Evolutionary conservation across 2,797 vertebrate genomes (phyloP).

Genomic region (Peromyscus attwateri): DNA sequence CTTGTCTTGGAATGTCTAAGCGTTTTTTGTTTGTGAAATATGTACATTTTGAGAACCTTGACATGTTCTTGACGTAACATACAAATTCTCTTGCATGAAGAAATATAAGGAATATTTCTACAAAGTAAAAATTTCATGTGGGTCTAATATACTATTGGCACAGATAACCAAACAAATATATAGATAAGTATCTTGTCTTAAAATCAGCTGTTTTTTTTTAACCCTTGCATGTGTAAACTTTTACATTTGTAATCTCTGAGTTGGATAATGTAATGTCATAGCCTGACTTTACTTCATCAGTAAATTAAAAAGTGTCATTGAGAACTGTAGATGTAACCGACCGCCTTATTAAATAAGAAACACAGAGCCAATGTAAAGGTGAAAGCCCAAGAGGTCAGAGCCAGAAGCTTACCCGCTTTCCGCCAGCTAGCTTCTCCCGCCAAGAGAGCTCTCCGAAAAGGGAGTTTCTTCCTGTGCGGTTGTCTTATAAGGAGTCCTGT

Average conservation of each 20-base stretch:
- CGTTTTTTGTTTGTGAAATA: not conserved
- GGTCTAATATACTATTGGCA: not conserved
- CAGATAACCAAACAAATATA: not conserved
- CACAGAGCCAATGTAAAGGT: too few relatives aligned
- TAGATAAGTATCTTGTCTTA: not conserved
- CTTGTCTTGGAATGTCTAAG: not conserved
- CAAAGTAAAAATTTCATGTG: not conserved
- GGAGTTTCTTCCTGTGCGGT: too few relatives aligned
- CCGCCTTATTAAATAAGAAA: too few relatives aligned
- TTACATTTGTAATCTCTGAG: not conserved
- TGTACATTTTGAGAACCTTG: not conserved
- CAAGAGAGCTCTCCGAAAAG: too few relatives aligned
- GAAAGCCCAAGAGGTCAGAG: too few relatives aligned
- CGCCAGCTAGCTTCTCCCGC: too few relatives aligned
- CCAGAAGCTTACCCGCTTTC: too few relatives aligned
- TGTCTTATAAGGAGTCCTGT: too few relatives aligned
- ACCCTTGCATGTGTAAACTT: not conserved
- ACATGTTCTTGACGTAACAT: not conserved
- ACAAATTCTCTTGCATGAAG: not conserved
- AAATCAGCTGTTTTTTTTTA: conserved; percentile 15
- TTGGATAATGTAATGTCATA: not conserved
- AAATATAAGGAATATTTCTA: not conserved
- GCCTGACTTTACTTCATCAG: not conserved
- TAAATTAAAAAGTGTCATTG: not conserved
- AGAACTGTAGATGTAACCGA: too few relatives aligned